These are phyloP conservation scores for Lasioglossum vierecki DNA, from an alignment of 2,888 invertebrate genomes.

Conservation along the genomic window DNA sequence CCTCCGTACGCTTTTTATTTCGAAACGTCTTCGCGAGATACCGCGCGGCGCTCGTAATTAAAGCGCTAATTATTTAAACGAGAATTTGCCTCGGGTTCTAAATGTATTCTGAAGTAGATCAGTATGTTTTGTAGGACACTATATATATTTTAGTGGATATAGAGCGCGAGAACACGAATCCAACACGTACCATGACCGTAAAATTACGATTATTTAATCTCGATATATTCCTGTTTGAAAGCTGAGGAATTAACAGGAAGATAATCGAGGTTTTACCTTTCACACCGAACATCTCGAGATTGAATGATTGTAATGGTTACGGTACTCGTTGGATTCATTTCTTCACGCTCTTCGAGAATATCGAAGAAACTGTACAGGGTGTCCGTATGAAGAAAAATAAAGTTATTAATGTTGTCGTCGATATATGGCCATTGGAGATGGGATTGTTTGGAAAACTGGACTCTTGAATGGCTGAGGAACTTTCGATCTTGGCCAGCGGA, in stretches of 20 bases:
- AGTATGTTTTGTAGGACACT: not conserved
- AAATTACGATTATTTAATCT: not conserved
- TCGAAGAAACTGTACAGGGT: not conserved
- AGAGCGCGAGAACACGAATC: not conserved
- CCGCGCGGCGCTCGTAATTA: not conserved
- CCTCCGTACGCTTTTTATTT: not conserved
- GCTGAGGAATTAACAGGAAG: no score
- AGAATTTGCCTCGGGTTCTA: not conserved
- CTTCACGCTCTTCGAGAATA: not conserved
- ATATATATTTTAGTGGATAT: not conserved
- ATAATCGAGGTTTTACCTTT: not conserved
- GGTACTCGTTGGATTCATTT: not conserved
- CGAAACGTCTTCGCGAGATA: not conserved
- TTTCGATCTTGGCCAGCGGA: not conserved
- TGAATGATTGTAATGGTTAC: not conserved
- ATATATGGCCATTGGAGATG: not conserved
- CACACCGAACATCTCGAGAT: not conserved
- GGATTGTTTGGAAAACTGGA: not conserved
- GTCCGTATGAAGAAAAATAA: not conserved
- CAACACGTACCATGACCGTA: not conserved
- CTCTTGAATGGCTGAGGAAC: not conserved
- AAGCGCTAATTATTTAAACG: not conserved
- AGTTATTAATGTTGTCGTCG: no score
- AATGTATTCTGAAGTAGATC: not conserved
- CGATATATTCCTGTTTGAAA: not conserved